A percentile compares a stretch with the other conserved stretches of the same genome.
Evolutionary conservation across 2,888 invertebrate species (phyloP).

Genomic region (Eugnorisma glareosa): DNA sequence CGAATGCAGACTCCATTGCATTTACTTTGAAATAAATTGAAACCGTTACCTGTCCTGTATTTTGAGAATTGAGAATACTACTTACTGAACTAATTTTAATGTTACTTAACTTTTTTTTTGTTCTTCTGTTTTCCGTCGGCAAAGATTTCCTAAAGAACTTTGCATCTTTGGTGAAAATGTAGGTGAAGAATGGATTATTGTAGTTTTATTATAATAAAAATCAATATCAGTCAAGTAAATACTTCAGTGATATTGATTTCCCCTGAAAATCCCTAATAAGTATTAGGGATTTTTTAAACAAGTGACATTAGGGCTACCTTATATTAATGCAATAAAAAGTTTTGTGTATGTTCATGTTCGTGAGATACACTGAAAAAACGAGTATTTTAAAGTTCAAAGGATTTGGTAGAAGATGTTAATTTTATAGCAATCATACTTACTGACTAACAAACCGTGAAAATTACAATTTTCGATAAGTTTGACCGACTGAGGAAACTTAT

Average conservation of each 20-base stretch:
- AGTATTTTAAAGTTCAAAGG: neutral
- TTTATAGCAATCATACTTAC: neutral
- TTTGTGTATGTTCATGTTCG: neutral
- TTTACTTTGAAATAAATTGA: too few relatives aligned
- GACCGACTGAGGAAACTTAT: conserved; percentile 9
- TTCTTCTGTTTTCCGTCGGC: conserved; percentile 21
- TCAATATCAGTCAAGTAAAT: too few relatives aligned
- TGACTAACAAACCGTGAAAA: conserved; percentile 22
- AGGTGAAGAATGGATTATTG: neutral
- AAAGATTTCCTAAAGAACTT: neutral
- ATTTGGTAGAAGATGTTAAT: neutral
- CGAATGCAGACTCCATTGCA: too few relatives aligned
- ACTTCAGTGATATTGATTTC: too few relatives aligned
- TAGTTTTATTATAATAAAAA: neutral
- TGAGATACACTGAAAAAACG: neutral
- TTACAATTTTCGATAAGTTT: conserved; percentile 16
- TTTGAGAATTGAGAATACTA: neutral
- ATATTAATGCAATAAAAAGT: neutral
- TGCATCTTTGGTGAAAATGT: neutral
- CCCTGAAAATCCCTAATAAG: too few relatives aligned
- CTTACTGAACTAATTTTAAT: neutral
- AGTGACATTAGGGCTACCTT: neutral
- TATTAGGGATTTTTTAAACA: neutral
- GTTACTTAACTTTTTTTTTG: neutral
- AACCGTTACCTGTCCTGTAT: neutral